These are phyloP conservation scores for Lipophrys pholis DNA, from an alignment of 2,113 vertebrate species.

Conservation along the genomic window DNA sequence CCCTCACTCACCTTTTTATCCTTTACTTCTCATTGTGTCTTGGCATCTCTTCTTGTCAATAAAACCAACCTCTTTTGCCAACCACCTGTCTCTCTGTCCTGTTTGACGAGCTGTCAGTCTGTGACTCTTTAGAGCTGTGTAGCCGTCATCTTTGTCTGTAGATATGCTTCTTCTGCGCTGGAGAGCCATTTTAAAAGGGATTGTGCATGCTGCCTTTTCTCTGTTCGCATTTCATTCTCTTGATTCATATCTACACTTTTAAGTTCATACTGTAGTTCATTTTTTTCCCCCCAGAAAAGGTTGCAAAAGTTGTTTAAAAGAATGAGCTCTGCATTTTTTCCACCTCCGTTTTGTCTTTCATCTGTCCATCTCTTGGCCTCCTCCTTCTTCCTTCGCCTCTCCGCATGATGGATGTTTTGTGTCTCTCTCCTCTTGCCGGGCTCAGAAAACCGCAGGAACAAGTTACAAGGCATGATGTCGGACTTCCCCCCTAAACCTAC, in stretches of 20 bases:
- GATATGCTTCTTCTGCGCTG: slow-evolving; percentile 34
- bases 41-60: slow-evolving; percentile 79
- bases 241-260: slow-evolving; percentile 34
- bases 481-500: slow-evolving; percentile 88
- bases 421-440: slow-evolving; percentile 75
- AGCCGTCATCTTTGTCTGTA: slow-evolving; percentile 63
- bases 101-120: slow-evolving; percentile 76
- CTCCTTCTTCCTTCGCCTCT: slow-evolving; percentile 45
- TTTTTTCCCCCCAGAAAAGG: background rate
- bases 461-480: slow-evolving; percentile 90
- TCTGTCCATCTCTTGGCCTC: slow-evolving; percentile 54
- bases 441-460: slow-evolving; percentile 90
- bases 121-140: slow-evolving; percentile 62
- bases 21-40: slow-evolving; percentile 75
- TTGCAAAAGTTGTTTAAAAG: slow-evolving; percentile 11
- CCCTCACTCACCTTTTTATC: slow-evolving; percentile 66
- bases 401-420: slow-evolving; percentile 76
- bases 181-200: slow-evolving; percentile 55
- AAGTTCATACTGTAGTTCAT: slow-evolving; percentile 26
- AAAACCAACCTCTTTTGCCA: slow-evolving; percentile 81
- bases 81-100: slow-evolving; percentile 80
- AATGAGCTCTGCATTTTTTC: slow-evolving; percentile 28
- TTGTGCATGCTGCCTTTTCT: slow-evolving; percentile 64
- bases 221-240: slow-evolving; percentile 61
- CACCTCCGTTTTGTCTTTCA: slow-evolving; percentile 13